Evolutionary conservation across 2,113 vertebrate species (phyloP).

Genomic region (Dasyornis broadbenti): DNA sequence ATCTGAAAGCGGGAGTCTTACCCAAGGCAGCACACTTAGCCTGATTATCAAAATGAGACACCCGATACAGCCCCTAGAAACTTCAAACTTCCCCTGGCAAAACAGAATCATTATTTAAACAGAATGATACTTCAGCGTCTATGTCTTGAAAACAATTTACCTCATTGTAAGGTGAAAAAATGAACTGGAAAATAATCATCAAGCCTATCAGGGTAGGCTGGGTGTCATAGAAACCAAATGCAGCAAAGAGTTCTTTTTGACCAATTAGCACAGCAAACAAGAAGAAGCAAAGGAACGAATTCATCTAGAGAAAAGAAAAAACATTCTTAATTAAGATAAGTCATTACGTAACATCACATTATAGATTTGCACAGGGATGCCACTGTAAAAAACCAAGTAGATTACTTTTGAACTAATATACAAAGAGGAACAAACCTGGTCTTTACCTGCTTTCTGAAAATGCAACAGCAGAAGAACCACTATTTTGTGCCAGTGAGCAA

Average conservation of each 20-base stretch:
- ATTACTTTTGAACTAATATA: not conserved
- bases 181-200: slow-evolving; percentile 99
- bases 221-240: slow-evolving; percentile 90
- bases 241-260: slow-evolving; percentile 90
- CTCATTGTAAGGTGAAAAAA: slow-evolving; percentile 99
- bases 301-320: slow-evolving; percentile 80
- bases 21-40: not conserved
- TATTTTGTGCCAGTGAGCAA: not conserved
- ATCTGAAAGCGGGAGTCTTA: not conserved
- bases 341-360: not conserved
- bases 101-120: not conserved
- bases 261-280: slow-evolving; percentile 94
- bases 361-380: not conserved
- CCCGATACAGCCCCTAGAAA: not conserved
- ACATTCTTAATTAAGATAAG: not conserved
- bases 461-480: not conserved
- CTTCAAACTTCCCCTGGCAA: not conserved
- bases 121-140: not conserved
- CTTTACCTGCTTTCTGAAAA: not conserved
- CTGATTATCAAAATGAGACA: not conserved
- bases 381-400: not conserved
- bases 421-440: not conserved
- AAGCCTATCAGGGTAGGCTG: slow-evolving; percentile 96
- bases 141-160: slow-evolving; percentile 66
- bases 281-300: slow-evolving; percentile 97